Evolutionary conservation across 2,888 invertebrate genomes (phyloP), one percentile per base, ranked within the genome.

Genomic region (Xanthorhoe spadicearia): DNA sequence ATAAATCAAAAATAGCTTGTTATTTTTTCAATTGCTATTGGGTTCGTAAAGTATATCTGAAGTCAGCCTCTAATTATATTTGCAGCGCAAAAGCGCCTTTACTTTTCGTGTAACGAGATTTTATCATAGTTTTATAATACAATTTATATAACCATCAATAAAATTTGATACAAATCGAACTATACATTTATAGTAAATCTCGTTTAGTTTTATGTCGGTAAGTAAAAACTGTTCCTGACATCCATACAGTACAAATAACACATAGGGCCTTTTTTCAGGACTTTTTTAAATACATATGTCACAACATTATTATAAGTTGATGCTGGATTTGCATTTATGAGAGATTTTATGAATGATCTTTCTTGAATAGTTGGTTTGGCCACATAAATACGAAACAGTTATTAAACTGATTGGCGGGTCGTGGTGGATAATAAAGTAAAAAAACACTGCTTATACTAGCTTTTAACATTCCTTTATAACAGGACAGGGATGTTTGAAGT

Each of bases 401-500:
- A 13, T 4, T 4, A 13, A 13, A 43, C 2, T 4, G 13, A 13
- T 43, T 13, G 38, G 13, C 38, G 13, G 10, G 38, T 9, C 10
- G 10, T 38, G 10, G 10, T 0, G 38, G 38, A 13, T 2, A 35
- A 17, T 17, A 15, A 32, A 17, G 7, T 13, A 55, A 19, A 43
- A 55, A 43, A 23, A 23, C 13, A 0, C 13, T 55, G 48, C 23
- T 46, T 56, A 48, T 32, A 57, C 15, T 6, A 56, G 56, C 56
- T 28, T 9, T 2, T 43, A 43, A 3, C 38, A 43, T 3, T 43
- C 38, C 38, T 43, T 13, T 43, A 43, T 13, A n/a, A n/a, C n/a
- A n/a, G n/a, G 10, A 43, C 13, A 13, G 13, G 13, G 38, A 13
- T 43, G 13, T 13, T 43, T 13, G 38, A 43, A 43, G 9, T 43